A percentile compares a stretch with the other conserved stretches of the same genome.
Conservation (phyloP, 1,140 invertebrate genomes). For the Galleria mellonella region DNA sequence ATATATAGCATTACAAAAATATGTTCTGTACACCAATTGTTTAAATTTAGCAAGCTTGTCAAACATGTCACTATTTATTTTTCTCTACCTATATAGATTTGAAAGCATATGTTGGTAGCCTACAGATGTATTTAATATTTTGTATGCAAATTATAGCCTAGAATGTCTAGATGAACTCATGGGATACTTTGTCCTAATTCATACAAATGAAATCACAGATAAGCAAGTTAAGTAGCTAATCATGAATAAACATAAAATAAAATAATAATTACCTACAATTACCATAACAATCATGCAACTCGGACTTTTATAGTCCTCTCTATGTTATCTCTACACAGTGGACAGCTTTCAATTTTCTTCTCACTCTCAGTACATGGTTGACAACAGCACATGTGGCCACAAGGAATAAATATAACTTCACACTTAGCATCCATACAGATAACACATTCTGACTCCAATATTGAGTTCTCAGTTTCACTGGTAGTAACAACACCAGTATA, state of each 20-base stretch:
- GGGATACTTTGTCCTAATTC: no score
- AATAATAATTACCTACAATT: no score
- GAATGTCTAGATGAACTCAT: no score
- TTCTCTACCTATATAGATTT: no score
- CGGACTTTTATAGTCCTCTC: conserved; percentile 79
- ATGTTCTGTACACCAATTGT: no score
- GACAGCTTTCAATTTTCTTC: conserved; percentile 78
- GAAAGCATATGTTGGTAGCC: no score
- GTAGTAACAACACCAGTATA: conserved; percentile 43
- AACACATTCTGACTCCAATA: conserved; percentile 80
- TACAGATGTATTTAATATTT: no score
- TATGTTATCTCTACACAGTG: conserved; percentile 84
- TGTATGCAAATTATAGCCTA: no score
- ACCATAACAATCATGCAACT: conserved; percentile 45
- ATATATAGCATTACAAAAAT: no score
- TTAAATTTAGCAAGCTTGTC: no score
- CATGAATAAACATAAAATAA: no score
- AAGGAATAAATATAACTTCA: conserved; percentile 86
- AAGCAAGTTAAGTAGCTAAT: neutral
- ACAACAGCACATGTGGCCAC: conserved; percentile 91
- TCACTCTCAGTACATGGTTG: conserved; percentile 76
- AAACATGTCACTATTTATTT: no score
- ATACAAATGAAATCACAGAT: neutral
- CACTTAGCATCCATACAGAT: conserved; percentile 86
- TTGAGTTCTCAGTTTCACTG: conserved; percentile 23